A percentile compares a stretch with the other conserved stretches of the same genome.
Evolutionary conservation across 2,113 vertebrate species (phyloP).

Genomic region (Oreochromis tanganicae): DNA sequence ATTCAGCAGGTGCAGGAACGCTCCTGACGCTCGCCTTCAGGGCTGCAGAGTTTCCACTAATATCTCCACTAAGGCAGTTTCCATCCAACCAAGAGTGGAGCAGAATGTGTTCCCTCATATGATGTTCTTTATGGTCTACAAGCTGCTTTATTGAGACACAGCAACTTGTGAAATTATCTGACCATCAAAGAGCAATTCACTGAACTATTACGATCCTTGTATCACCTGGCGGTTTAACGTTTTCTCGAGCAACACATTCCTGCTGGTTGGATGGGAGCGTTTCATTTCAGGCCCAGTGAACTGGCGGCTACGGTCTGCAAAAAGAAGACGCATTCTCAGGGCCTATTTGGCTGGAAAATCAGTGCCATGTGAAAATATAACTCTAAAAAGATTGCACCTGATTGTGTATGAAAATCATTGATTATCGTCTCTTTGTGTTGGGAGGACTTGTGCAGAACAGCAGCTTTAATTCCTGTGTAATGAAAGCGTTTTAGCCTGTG

Average conservation of each 20-base stretch:
- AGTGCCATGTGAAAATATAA: neutral
- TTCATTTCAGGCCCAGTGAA: neutral
- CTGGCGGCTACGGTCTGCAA: neutral
- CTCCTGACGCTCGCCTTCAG: neutral
- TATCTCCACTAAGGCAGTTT: neutral
- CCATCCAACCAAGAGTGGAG: neutral
- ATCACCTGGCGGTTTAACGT: slow-evolving; percentile 15
- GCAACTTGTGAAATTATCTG: slow-evolving; percentile 18
- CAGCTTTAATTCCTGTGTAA: slow-evolving; percentile 35
- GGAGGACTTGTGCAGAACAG: slow-evolving; percentile 3
- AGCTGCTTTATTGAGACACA: slow-evolving; percentile 21
- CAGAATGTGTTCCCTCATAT: neutral
- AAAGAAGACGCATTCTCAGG: neutral
- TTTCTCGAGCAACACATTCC: neutral
- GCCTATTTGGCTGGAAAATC: slow-evolving; percentile 9
- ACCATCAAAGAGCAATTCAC: slow-evolving; percentile 17
- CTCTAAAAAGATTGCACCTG: neutral
- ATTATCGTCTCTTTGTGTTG: slow-evolving; percentile 36
- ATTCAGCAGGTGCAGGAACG: neutral
- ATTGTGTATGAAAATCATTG: slow-evolving; percentile 37
- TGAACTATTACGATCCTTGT: neutral
- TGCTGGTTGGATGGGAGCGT: neutral
- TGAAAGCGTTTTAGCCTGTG: slow-evolving; percentile 51
- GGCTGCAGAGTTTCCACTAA: neutral
- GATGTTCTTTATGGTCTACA: slow-evolving; percentile 18